Conservation (phyloP, 2,888 invertebrate genomes). For the Rambutsinella grinnellia region DNA sequence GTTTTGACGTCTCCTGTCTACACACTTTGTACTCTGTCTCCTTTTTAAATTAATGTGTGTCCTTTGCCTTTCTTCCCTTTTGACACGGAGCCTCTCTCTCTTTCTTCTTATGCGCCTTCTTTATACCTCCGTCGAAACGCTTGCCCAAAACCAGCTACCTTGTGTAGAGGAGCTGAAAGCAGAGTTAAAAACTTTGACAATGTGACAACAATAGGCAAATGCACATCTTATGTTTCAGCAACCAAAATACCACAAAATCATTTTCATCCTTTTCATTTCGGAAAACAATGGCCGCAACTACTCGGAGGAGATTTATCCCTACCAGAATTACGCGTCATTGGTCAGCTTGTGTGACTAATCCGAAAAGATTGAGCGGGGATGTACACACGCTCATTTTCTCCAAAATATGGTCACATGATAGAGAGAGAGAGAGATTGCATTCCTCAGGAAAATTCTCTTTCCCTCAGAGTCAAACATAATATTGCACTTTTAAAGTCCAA, state of each 20-base stretch:
- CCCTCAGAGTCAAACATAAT: conserved; percentile 17
- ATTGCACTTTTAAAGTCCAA: conserved; percentile 53
- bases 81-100: conserved; percentile 1
- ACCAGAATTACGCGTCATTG: conserved; percentile 29
- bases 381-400: conserved; percentile 4
- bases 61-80: conserved; percentile 2
- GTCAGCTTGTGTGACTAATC: background rate
- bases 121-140: conserved; percentile 11
- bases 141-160: conserved; percentile 37
- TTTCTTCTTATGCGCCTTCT: conserved; percentile 7
- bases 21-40: conserved; percentile 48
- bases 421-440: conserved; percentile 5
- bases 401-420: too few relatives aligned
- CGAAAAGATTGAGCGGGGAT: too few relatives aligned
- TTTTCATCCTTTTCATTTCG: background rate
- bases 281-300: background rate
- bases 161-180: conserved; percentile 29
- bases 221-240: conserved; percentile 27
- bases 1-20: conserved; percentile 55
- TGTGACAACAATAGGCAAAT: conserved; percentile 10
- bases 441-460: conserved; percentile 4
- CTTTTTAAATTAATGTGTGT: conserved; percentile 23
- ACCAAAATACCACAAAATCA: background rate
- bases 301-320: background rate
- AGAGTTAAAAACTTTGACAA: conserved; percentile 35